Base-by-base conservation (phyloP, 2,113 vertebrate genomes). In the Perccottus glenii region DNA sequence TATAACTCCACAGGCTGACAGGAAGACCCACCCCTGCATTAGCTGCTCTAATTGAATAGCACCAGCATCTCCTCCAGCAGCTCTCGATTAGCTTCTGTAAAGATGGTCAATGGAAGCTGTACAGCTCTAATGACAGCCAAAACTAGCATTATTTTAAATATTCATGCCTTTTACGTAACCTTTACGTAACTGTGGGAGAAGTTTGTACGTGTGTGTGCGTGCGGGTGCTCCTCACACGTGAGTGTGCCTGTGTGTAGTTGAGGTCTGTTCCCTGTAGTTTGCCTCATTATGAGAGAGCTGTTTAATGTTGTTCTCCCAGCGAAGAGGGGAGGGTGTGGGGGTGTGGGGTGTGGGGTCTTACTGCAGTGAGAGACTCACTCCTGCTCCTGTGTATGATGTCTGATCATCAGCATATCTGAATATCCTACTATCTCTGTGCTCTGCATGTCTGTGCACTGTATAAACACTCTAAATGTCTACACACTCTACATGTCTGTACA, bases 291-390 rank as follows among this genome's bases (percentile, higher is more conserved):
- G 83, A 85, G 86, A 86, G 83, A 86, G 82, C 87, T 73, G 86
- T 90, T 90, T 90, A 90, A 90, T 90, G 89, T 89, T 89, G 82
- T 73, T 86, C 78, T 89, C 86, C 87, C 89, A 88, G 80, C 71
- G 85, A 87, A 87, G 86, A 76, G 55, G 68, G 77, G 83, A 75
- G 63, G 86, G 86, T 72, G 55, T 67, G 79, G 83, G 73, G 67
- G 78, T n/a, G n/a, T n/a, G 75, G 64, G 81, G 85, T 76, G 85
- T 68, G 79, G 78, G 72, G 75, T 87, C 85, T 88, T 88, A 89
- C 85, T 89, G 89, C 84, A 77, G 84, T 74, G 76, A 53, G 74
- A 86, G 71, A 80, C 52, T 55, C 32, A n/a, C n/a, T n/a, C n/a
- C 32, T 38, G 33, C 50, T 53, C 50, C 52, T 55, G 52, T 55